These are phyloP conservation scores for Catajapyx aquilonaris DNA, from an alignment of 1,140 invertebrate species.

Conservation along the genomic window DNA sequence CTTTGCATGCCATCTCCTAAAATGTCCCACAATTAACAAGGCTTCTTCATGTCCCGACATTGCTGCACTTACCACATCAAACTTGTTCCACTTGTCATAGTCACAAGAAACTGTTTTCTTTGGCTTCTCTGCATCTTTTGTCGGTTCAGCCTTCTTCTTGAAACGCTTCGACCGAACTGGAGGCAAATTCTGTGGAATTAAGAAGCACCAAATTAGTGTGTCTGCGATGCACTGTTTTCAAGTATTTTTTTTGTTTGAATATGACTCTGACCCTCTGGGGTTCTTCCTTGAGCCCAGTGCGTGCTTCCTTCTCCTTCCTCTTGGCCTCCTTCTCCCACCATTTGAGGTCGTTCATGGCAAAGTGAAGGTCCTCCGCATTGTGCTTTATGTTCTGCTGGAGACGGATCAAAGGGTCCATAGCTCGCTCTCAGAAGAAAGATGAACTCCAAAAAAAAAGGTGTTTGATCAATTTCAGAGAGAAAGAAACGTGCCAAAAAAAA, in stretches of 20 bases:
- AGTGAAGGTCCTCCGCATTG: slow-evolving; percentile 48
- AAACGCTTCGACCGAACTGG: slow-evolving; percentile 27
- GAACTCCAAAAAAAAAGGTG: no score
- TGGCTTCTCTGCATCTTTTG: slow-evolving; percentile 14
- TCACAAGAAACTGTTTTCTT: slow-evolving; percentile 31
- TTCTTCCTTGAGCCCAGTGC: no score
- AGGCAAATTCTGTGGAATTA: slow-evolving; percentile 24
- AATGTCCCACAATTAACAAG: background rate
- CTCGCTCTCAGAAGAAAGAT: no score
- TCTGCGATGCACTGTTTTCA: no score
- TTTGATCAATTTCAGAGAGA: no score
- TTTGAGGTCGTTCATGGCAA: slow-evolving; percentile 50
- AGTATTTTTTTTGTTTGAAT: no score
- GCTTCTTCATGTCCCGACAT: slow-evolving; percentile 1
- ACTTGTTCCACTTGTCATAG: slow-evolving; percentile 56
- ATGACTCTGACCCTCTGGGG: no score
- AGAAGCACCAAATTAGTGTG: no score
- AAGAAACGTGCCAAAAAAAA: no score
- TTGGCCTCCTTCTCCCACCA: slow-evolving; percentile 70
- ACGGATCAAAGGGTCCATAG: background rate
- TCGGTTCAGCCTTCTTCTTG: slow-evolving; percentile 16
- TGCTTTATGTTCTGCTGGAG: slow-evolving; percentile 44
- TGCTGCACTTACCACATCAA: slow-evolving; percentile 40
- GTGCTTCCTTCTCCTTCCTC: slow-evolving; percentile 47
- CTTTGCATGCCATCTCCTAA: slow-evolving; percentile 2